phyloP scores from a whole-genome alignment of 2,797 vertebrate species.

The Hozukius guyotensis region DNA sequence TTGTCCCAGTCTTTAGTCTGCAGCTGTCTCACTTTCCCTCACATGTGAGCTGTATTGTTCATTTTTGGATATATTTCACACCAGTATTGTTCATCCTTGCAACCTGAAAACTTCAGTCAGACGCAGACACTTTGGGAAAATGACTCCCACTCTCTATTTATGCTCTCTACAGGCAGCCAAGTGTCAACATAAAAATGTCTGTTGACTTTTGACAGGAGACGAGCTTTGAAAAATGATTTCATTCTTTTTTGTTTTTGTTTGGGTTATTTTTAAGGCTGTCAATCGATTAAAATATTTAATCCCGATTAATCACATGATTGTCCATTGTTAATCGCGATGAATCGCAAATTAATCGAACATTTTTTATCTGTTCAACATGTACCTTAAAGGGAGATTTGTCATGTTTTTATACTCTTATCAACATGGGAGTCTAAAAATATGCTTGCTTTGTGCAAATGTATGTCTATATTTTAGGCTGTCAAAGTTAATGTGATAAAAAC shows the following conservation, averaged over 20 bases:
- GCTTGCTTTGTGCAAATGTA: too few relatives aligned
- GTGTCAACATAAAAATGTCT: conserved; percentile 4
- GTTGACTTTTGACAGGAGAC: conserved; percentile 11
- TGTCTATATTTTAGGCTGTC: too few relatives aligned
- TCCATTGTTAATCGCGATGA: too few relatives aligned
- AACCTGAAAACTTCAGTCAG: conserved; percentile 39
- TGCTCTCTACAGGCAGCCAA: conserved; percentile 18
- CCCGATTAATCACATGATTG: too few relatives aligned
- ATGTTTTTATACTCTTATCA: too few relatives aligned
- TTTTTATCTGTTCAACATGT: too few relatives aligned
- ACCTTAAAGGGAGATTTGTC: too few relatives aligned
- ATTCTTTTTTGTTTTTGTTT: conserved; percentile 5
- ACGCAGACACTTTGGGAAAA: not conserved
- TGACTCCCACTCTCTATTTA: conserved; percentile 21
- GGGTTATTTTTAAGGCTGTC: too few relatives aligned
- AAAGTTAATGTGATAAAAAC: accelerated
- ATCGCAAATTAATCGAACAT: too few relatives aligned
- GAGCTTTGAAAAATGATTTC: conserved; percentile 16
- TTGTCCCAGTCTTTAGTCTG: conserved; percentile 23
- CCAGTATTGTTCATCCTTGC: conserved; percentile 3
- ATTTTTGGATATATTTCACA: conserved; percentile 13
- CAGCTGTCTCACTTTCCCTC: conserved; percentile 3
- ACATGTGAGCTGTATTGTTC: conserved; percentile 4
- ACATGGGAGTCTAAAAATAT: too few relatives aligned
- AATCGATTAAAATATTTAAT: too few relatives aligned